Percentiles rank a stretch among this genome's conserved stretches.
phyloP scores from a whole-genome alignment of 2,888 invertebrate genomes.

The Polietes domitor region DNA sequence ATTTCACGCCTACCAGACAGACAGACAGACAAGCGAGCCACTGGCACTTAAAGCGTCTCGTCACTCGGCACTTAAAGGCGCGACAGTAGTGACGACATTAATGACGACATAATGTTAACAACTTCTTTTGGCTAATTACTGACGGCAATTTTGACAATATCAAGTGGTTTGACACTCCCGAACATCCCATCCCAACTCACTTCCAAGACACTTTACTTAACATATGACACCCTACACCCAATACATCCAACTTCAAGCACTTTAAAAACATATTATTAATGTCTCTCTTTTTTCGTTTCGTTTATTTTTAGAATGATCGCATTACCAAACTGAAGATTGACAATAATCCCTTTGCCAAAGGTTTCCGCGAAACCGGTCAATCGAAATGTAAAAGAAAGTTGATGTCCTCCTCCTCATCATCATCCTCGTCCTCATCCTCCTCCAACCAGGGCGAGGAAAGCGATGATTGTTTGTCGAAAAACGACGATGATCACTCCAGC shows the following conservation, averaged over 20 bases:
- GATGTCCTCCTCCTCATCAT: constrained; percentile 73
- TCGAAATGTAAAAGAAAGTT: constrained; percentile 87
- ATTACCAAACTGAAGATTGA: constrained; percentile 95
- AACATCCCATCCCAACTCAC: background rate
- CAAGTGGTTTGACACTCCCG: constrained; percentile 52
- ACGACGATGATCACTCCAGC: constrained; percentile 76
- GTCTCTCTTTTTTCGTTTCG: constrained; percentile 25
- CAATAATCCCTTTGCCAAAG: constrained; percentile 96
- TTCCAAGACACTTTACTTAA: background rate
- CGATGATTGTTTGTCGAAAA: constrained; percentile 59
- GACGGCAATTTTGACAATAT: constrained; percentile 64
- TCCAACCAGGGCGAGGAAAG: constrained; percentile 53
- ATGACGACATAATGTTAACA: constrained; percentile 18
- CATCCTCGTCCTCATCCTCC: constrained; percentile 58
- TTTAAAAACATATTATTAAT: constrained; percentile 46
- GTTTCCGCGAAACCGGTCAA: constrained; percentile 93
- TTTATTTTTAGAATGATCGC: constrained; percentile 86
- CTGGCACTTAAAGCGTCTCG: constrained; percentile 59
- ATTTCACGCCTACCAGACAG: constrained; percentile 65
- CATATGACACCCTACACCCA: constrained; percentile 47
- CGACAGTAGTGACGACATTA: constrained; percentile 40
- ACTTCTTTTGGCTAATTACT: constrained; percentile 60
- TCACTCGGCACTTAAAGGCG: constrained; percentile 51
- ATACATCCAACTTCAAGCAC: constrained; percentile 35
- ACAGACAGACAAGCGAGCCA: background rate